Evolutionary conservation across 2,888 invertebrate genomes (phyloP).

Genomic region (Ephialtes manifestator): DNA sequence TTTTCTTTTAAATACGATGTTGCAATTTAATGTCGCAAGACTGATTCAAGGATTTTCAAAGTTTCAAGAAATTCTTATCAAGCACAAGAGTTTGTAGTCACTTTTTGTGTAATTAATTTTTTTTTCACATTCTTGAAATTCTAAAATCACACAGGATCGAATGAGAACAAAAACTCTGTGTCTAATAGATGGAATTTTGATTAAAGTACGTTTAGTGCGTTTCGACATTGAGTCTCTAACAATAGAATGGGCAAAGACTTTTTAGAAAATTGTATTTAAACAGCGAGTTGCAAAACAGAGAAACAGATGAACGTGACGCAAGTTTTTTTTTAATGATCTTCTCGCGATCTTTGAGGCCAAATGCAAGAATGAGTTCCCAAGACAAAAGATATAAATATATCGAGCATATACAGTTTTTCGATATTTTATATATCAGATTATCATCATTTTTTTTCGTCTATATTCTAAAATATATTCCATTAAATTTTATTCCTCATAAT

Average conservation of each 20-base stretch:
- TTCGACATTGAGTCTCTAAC: slow-evolving; percentile 8
- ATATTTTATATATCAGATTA: too few relatives aligned
- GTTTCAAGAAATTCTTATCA: too few relatives aligned
- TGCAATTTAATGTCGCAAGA: too few relatives aligned
- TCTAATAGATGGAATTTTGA: background rate
- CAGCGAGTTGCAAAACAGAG: background rate
- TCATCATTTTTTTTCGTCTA: too few relatives aligned
- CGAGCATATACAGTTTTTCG: too few relatives aligned
- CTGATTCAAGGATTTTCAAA: too few relatives aligned
- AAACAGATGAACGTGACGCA: background rate
- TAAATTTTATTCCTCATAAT: too few relatives aligned
- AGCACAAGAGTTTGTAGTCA: too few relatives aligned
- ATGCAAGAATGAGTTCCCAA: background rate
- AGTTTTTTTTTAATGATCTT: background rate
- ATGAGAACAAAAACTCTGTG: background rate
- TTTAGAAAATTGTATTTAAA: background rate
- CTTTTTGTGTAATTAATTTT: too few relatives aligned
- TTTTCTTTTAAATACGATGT: too few relatives aligned
- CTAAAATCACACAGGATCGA: background rate
- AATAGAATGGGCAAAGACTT: background rate
- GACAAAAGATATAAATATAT: background rate
- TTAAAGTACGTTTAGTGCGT: background rate
- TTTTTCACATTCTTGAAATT: background rate
- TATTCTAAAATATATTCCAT: too few relatives aligned
- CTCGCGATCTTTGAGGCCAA: background rate